Evolutionary conservation across 2,797 vertebrate genomes (phyloP).

Genomic region (Oryzias dopingdopingensis): DNA sequence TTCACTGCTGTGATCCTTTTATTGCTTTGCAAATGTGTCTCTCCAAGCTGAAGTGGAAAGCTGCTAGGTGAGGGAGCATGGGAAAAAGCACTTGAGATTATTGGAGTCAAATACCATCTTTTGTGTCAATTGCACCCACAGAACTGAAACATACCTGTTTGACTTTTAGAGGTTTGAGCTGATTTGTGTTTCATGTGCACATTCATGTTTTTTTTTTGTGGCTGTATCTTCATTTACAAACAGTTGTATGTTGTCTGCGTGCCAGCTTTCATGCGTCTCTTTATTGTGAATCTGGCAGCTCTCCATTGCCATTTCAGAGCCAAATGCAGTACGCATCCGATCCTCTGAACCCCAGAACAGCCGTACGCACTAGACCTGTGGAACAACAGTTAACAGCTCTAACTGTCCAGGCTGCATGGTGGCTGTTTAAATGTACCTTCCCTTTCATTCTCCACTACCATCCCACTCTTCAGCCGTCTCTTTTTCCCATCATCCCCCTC

Average conservation of each 20-base stretch:
- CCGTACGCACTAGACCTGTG: constrained; percentile 48
- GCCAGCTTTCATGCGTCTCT: constrained; percentile 20
- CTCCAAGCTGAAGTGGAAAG: constrained; percentile 62
- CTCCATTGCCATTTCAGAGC: constrained; percentile 48
- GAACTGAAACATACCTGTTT: constrained; percentile 13
- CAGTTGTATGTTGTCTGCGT: constrained; percentile 14
- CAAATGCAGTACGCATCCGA: constrained; percentile 66
- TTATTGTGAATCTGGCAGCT: constrained; percentile 58
- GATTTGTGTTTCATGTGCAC: constrained; percentile 6
- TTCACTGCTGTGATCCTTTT: constrained; percentile 56
- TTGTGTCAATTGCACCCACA: constrained; percentile 38
- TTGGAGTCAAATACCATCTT: constrained; percentile 69
- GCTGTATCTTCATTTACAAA: constrained; percentile 4
- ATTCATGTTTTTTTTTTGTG: constrained; percentile 13
- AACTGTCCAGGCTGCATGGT: constrained; percentile 27
- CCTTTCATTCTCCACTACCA: constrained; percentile 53
- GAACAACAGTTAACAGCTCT: constrained; percentile 49
- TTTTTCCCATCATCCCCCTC: constrained; percentile 55
- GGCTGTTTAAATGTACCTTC: constrained; percentile 42
- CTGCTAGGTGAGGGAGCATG: constrained; percentile 68
- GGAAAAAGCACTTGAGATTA: constrained; percentile 68
- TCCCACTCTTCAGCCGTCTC: constrained; percentile 37
- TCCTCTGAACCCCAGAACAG: constrained; percentile 45
- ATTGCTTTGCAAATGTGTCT: constrained; percentile 70
- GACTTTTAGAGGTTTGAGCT: constrained; percentile 12